phyloP scores from a whole-genome alignment of 2,113 vertebrate genomes.

The Oncorhynchus masou region DNA sequence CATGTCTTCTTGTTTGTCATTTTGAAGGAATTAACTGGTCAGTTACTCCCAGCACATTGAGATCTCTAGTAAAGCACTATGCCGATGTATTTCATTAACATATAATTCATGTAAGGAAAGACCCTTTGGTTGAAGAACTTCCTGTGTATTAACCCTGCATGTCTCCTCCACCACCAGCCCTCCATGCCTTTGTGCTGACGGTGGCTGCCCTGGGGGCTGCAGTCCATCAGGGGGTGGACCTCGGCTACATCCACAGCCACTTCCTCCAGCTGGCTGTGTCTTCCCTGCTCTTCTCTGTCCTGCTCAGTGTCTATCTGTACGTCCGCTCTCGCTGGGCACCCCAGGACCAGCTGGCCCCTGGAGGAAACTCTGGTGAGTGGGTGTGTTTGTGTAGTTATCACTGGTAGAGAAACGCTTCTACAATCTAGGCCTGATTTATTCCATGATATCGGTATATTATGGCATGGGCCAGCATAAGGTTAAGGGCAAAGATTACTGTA shows the following conservation, averaged over 20 bases:
- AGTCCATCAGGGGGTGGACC: conserved; percentile 69
- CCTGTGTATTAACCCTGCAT: too few species aligned
- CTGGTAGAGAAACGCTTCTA: neutral
- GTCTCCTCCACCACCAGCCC: conserved; percentile 66
- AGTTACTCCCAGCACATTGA: too few species aligned
- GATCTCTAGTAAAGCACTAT: too few species aligned
- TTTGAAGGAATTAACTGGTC: too few species aligned
- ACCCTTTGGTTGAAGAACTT: too few species aligned
- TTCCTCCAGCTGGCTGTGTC: conserved; percentile 83
- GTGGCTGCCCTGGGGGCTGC: conserved; percentile 59
- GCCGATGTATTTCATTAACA: too few species aligned
- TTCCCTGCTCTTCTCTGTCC: conserved; percentile 69
- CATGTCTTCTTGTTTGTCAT: too few species aligned
- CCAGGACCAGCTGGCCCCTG: conserved; percentile 72
- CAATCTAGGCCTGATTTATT: too few species aligned
- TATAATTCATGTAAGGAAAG: too few species aligned
- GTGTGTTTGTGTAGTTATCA: neutral
- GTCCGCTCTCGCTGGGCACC: conserved; percentile 68
- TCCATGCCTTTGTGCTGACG: conserved; percentile 80
- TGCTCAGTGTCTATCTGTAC: conserved; percentile 85
- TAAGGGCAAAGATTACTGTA: too few species aligned
- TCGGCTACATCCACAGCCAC: conserved; percentile 79
- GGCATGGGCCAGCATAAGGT: too few species aligned
- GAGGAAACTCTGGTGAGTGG: conserved; percentile 84
- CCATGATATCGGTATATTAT: too few species aligned